A percentile compares a stretch with the other conserved stretches of the same genome.
Evolutionary conservation across 2,113 vertebrate genomes (phyloP).

Genomic region (western clawed frog (Xenopus tropicalis)): DNA sequence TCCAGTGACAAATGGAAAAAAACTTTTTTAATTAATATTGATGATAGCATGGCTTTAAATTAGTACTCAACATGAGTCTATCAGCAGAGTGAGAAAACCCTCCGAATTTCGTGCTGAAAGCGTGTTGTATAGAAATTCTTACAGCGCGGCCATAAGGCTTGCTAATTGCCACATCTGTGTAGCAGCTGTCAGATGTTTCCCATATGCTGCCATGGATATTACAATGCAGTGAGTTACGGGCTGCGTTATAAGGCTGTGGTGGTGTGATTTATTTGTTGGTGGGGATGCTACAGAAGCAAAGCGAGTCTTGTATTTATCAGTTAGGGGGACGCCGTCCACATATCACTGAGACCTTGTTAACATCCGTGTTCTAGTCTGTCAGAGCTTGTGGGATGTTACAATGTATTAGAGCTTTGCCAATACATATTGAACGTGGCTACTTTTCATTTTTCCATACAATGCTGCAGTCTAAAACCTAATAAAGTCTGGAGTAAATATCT

Average conservation of each 20-base stretch:
- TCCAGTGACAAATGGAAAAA: neutral
- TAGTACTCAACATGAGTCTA: constrained; percentile 48
- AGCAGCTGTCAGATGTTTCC: constrained; percentile 76
- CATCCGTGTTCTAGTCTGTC: too few relatives aligned
- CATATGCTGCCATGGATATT: constrained; percentile 73
- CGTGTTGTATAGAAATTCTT: constrained; percentile 62
- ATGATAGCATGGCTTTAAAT: constrained; percentile 31
- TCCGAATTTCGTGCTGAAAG: constrained; percentile 56
- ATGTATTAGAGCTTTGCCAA: too few relatives aligned
- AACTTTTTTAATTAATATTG: neutral
- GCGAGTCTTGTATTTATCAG: constrained; percentile 35
- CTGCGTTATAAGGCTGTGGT: constrained; percentile 69
- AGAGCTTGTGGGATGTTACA: too few relatives aligned
- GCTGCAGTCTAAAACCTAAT: too few relatives aligned
- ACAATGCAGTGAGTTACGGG: constrained; percentile 62
- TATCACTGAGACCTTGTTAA: too few relatives aligned
- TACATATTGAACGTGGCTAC: too few relatives aligned
- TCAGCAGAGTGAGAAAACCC: constrained; percentile 52
- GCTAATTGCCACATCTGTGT: constrained; percentile 84
- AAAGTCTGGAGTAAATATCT: too few relatives aligned
- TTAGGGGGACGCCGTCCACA: too few relatives aligned
- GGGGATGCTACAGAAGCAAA: constrained; percentile 62
- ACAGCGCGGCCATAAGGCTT: constrained; percentile 72
- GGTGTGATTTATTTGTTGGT: constrained; percentile 66
- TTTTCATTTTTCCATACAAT: too few relatives aligned